Conservation (phyloP, 92 coral and sea anemone species). For the Palythoa grandiflora region DNA sequence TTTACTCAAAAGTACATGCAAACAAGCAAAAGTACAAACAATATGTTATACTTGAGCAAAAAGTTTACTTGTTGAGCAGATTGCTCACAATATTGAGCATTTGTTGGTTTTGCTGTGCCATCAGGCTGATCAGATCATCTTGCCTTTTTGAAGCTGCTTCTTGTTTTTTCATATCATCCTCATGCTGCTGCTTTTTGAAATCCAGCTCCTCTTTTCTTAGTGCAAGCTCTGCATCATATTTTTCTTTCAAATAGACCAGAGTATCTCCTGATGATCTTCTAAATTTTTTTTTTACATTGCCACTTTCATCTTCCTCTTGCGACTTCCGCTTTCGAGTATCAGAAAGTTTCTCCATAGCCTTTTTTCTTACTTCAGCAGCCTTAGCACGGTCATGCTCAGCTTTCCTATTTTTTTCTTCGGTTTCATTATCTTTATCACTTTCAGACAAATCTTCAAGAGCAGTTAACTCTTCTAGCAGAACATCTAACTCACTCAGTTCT, state of each 20-base stretch:
- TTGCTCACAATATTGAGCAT: not conserved
- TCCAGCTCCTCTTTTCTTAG: slow-evolving; percentile 59
- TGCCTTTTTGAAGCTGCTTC: slow-evolving; percentile 63
- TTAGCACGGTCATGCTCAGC: slow-evolving; percentile 63
- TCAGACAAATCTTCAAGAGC: slow-evolving; percentile 60
- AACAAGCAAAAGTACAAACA: not conserved
- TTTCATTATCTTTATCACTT: slow-evolving; percentile 52
- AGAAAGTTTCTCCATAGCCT: slow-evolving; percentile 66
- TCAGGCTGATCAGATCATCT: slow-evolving; percentile 48
- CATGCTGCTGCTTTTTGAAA: slow-evolving; percentile 48
- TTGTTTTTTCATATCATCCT: slow-evolving; percentile 50
- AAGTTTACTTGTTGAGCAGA: not conserved
- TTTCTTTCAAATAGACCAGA: slow-evolving; percentile 61
- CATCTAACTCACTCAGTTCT: slow-evolving; percentile 66
- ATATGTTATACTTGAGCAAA: not conserved
- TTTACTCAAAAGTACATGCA: not conserved
- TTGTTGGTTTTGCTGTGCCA: slow-evolving; percentile 62
- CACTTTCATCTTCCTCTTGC: slow-evolving; percentile 42
- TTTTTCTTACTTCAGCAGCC: slow-evolving; percentile 60
- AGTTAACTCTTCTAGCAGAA: slow-evolving; percentile 54
- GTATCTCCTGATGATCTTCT: slow-evolving; percentile 54
- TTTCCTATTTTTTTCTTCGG: slow-evolving; percentile 35
- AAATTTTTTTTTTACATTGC: slow-evolving; percentile 21
- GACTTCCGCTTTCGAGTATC: slow-evolving; percentile 44
- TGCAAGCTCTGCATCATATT: slow-evolving; percentile 55